A percentile compares a stretch with the other conserved stretches of the same genome.
Evolutionary conservation across 2,797 vertebrate genomes (phyloP).

Genomic region (Anableps anableps): DNA sequence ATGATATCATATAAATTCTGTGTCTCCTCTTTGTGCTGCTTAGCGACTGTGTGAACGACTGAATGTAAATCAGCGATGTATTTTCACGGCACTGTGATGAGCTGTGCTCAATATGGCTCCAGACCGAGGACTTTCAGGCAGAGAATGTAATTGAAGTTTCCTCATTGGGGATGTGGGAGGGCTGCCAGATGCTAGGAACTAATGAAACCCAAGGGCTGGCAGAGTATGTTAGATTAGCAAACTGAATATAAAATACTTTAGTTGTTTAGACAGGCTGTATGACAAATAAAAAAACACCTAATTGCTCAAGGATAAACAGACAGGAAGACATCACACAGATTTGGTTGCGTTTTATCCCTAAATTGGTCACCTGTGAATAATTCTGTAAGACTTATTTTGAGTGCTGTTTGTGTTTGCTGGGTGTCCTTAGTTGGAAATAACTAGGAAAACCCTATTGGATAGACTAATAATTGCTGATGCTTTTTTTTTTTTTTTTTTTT

Average conservation of each 20-base stretch:
- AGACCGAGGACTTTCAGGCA: slow-evolving; percentile 53
- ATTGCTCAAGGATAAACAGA: slow-evolving; percentile 31
- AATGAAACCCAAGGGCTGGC: slow-evolving; percentile 73
- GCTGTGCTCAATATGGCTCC: slow-evolving; percentile 39
- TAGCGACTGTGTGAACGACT: slow-evolving; percentile 4
- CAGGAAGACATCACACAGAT: slow-evolving; percentile 4
- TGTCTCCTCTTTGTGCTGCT: not conserved
- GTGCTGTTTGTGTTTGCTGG: not conserved
- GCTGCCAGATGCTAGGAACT: slow-evolving; percentile 65
- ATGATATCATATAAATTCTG: not conserved
- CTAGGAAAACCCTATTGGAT: not conserved
- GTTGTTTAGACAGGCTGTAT: slow-evolving; percentile 54
- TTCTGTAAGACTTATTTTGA: slow-evolving; percentile 5
- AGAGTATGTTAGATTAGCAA: slow-evolving; percentile 62
- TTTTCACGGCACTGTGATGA: slow-evolving; percentile 23
- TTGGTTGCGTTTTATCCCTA: slow-evolving; percentile 2
- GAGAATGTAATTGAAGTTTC: slow-evolving; percentile 70
- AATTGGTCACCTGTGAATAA: slow-evolving; percentile 3
- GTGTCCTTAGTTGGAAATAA: not conserved
- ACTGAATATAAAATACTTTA: slow-evolving; percentile 66
- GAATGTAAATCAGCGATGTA: slow-evolving; percentile 4
- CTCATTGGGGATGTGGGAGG: slow-evolving; percentile 69
- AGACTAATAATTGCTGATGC: not conserved
- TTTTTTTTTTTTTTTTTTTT: slow-evolving; percentile 1
- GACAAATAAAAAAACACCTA: slow-evolving; percentile 42